Evolutionary conservation across 2,888 invertebrate species (phyloP).

Genomic region (Drosophila vallismaia): DNA sequence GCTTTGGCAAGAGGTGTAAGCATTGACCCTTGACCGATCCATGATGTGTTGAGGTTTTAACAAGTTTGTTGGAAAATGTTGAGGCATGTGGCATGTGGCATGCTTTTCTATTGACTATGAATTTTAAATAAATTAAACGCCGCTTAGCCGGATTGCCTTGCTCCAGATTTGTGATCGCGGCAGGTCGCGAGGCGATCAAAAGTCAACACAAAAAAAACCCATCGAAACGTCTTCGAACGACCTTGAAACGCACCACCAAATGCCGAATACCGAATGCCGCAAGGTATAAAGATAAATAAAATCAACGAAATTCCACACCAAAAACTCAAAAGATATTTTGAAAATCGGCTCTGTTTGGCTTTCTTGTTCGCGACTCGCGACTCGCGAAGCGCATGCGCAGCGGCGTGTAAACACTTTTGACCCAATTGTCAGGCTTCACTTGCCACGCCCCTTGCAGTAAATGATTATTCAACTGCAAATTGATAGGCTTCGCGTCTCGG

Average conservation of each 20-base stretch:
- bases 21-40: slow-evolving; percentile 34
- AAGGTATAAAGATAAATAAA: slow-evolving; percentile 24
- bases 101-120: not conserved
- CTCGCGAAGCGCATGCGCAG: slow-evolving; percentile 36
- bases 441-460: slow-evolving; percentile 34
- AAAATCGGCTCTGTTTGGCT: slow-evolving; percentile 12
- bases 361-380: slow-evolving; percentile 2
- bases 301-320: slow-evolving; percentile 17
- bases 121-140: slow-evolving; percentile 1
- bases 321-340: not conserved
- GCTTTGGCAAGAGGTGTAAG: slow-evolving; percentile 31
- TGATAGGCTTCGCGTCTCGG: too few species aligned
- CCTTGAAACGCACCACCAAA: slow-evolving; percentile 34
- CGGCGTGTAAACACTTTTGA: slow-evolving; percentile 57
- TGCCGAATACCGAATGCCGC: too few species aligned
- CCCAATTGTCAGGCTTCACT: slow-evolving; percentile 60
- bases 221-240: slow-evolving; percentile 39
- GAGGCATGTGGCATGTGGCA: not conserved
- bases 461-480: not conserved
- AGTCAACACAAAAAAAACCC: slow-evolving; percentile 10
- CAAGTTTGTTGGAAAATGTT: slow-evolving; percentile 21
- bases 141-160: slow-evolving; percentile 33
- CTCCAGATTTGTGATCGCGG: slow-evolving; percentile 27
- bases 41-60: slow-evolving; percentile 31
- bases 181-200: slow-evolving; percentile 25